A percentile compares a stretch with the other conserved stretches of the same genome.
Evolutionary conservation across 1,140 invertebrate genomes (phyloP).

Genomic region (Drosophila albomicans): DNA sequence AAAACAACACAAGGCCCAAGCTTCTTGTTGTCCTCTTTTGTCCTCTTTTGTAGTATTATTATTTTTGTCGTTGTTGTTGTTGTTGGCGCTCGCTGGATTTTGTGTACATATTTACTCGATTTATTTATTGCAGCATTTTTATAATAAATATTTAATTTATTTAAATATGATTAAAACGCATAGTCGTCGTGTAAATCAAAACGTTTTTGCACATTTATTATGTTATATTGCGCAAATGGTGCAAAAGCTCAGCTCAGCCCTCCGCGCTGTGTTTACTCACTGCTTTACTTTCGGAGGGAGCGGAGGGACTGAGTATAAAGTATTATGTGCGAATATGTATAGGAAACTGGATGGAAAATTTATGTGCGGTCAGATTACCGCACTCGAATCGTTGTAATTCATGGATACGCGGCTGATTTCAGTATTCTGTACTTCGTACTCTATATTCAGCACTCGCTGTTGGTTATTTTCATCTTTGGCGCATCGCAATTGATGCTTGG

Average conservation of each 20-base stretch:
- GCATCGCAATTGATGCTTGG: slow-evolving; percentile 11
- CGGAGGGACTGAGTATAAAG: slow-evolving; percentile 29
- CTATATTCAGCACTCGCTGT: neutral
- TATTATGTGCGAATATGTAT: slow-evolving; percentile 62
- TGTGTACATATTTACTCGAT: slow-evolving; percentile 61
- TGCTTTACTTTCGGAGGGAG: neutral
- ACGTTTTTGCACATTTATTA: slow-evolving; percentile 74
- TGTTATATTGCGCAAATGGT: slow-evolving; percentile 23
- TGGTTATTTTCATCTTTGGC: slow-evolving; percentile 36
- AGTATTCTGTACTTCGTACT: neutral
- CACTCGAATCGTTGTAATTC: slow-evolving; percentile 68
- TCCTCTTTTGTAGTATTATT: slow-evolving; percentile 19
- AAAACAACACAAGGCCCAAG: neutral
- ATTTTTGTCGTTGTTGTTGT: neutral
- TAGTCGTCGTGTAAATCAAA: slow-evolving; percentile 69
- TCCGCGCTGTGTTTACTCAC: neutral
- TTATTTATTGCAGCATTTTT: slow-evolving; percentile 75
- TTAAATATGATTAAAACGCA: slow-evolving; percentile 77
- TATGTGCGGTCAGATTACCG: slow-evolving; percentile 79
- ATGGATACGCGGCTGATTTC: slow-evolving; percentile 22
- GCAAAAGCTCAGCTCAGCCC: neutral
- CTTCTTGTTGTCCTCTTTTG: too few relatives aligned
- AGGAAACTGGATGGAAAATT: slow-evolving; percentile 57
- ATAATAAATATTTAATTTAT: slow-evolving; percentile 82
- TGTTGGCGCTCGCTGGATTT: slow-evolving; percentile 3